Evolutionary conservation across 1,140 invertebrate genomes (phyloP).

Genomic region (Macrosteles quadrilineatus): DNA sequence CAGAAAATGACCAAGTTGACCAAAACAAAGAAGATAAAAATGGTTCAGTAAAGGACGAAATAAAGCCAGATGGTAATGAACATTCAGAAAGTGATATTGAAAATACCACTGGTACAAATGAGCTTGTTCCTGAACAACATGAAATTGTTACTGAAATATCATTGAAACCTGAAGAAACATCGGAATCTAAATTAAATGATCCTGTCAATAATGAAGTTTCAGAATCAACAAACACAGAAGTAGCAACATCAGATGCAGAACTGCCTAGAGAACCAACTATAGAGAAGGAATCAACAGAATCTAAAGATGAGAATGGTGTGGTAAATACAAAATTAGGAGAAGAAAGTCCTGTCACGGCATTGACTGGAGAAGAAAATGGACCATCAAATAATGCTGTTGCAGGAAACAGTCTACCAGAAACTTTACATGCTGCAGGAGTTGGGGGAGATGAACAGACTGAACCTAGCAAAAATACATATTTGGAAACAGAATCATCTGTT

Average conservation of each 20-base stretch:
- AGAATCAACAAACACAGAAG: not conserved
- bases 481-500: constrained; percentile 49
- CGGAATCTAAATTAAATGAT: constrained; percentile 42
- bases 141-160: not conserved
- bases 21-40: not conserved
- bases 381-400: constrained; percentile 18
- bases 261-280: constrained; percentile 14
- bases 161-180: not conserved
- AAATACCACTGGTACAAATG: not conserved
- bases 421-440: no score
- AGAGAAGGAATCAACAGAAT: not conserved
- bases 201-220: constrained; percentile 27
- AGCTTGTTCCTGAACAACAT: not conserved
- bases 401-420: constrained; percentile 1
- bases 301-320: not conserved
- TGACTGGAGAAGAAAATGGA: constrained; percentile 30
- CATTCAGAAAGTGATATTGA: not conserved
- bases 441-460: not conserved
- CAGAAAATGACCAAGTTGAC: not conserved
- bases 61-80: not conserved
- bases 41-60: not conserved
- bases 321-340: constrained; percentile 23
- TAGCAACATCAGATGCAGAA: not conserved
- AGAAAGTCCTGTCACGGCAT: not conserved
- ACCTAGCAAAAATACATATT: constrained; percentile 45